phyloP scores from a whole-genome alignment of 1,140 invertebrate species.

The Oscheius sp. region DNA sequence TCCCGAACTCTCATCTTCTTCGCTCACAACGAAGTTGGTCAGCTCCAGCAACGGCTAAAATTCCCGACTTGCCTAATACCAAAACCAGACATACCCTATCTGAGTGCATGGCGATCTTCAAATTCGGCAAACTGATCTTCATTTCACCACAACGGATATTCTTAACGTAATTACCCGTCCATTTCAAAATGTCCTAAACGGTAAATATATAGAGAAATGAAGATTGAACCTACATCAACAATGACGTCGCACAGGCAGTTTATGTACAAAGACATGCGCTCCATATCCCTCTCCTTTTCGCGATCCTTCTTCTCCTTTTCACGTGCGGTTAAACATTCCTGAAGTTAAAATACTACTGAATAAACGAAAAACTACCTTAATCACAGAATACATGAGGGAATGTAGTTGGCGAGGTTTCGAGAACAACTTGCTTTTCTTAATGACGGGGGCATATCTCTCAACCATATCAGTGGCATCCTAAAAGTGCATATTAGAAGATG shows the following conservation, averaged over 20 bases:
- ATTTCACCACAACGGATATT: constrained; percentile 44
- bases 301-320: constrained; percentile 24
- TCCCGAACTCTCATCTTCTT: constrained; percentile 44
- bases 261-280: constrained; percentile 7
- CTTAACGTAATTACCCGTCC: constrained; percentile 46
- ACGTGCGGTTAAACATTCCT: not conserved
- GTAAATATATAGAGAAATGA: constrained; percentile 10
- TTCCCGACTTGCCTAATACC: not conserved
- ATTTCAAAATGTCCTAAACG: constrained; percentile 18
- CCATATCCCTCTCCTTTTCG: constrained; percentile 26
- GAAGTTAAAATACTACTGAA: not conserved
- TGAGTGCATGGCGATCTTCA: constrained; percentile 52
- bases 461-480: constrained; percentile 26
- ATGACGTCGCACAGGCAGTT: constrained; percentile 21
- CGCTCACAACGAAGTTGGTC: constrained; percentile 40
- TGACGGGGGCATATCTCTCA: constrained; percentile 1
- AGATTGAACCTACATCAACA: constrained; percentile 9
- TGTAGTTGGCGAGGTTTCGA: not conserved
- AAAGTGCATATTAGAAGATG: not conserved
- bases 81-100: constrained; percentile 34
- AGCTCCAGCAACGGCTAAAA: constrained; percentile 49
- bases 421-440: not conserved
- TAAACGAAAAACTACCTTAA: not conserved
- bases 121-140: constrained; percentile 45
- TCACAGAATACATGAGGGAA: not conserved